These are phyloP conservation scores for Pachypanchax playfairii DNA, from an alignment of 2,113 vertebrate species.

Conservation along the genomic window DNA sequence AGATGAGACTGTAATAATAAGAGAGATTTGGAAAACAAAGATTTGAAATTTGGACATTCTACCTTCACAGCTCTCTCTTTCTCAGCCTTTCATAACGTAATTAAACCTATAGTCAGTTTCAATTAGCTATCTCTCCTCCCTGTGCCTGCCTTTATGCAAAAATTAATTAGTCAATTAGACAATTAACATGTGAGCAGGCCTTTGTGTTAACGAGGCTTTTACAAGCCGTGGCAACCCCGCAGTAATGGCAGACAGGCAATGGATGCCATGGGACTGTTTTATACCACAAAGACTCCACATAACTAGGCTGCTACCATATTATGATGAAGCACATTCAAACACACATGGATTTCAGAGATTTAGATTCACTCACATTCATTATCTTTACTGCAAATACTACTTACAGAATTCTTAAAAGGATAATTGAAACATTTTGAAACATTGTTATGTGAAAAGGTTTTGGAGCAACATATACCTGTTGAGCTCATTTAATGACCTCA, in stretches of 20 bases:
- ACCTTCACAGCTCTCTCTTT: conserved; percentile 45
- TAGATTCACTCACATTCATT: not conserved
- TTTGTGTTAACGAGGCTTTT: conserved; percentile 88
- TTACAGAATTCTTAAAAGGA: too few relatives aligned
- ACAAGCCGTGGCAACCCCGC: conserved; percentile 83
- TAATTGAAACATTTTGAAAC: too few relatives aligned
- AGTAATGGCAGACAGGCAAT: conserved; percentile 80
- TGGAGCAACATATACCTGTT: too few relatives aligned
- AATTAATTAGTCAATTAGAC: conserved; percentile 88
- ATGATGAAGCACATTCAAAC: not conserved
- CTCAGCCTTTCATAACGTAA: conserved; percentile 71
- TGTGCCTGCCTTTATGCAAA: conserved; percentile 80
- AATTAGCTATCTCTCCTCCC: conserved; percentile 80
- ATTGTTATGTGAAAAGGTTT: too few relatives aligned
- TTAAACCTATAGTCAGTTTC: conserved; percentile 87
- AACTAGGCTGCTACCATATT: conserved; percentile 25
- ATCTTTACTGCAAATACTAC: not conserved
- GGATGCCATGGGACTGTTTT: conserved; percentile 76
- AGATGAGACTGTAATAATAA: not conserved
- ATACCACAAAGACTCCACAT: conserved; percentile 34
- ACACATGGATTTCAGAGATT: not conserved
- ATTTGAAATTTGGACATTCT: conserved; percentile 35
- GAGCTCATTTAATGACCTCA: too few relatives aligned
- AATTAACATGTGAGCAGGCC: conserved; percentile 87
- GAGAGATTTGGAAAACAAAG: not conserved